Conservation (phyloP, 2,888 invertebrate genomes). For the Toxonevra muliebris region DNA sequence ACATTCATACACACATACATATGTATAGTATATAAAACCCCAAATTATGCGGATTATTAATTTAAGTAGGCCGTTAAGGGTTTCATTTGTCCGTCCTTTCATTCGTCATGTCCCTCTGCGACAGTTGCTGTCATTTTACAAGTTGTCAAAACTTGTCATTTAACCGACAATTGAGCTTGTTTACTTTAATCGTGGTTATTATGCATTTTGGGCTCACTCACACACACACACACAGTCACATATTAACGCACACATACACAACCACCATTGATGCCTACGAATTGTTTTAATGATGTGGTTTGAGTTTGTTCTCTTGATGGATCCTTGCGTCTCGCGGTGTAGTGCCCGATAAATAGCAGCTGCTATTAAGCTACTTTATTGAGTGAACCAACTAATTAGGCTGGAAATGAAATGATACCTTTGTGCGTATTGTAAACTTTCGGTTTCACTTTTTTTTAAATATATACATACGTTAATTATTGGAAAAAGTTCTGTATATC, state of each 20-base stretch:
- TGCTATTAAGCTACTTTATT: slow-evolving; percentile 15
- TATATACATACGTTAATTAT: slow-evolving; percentile 32
- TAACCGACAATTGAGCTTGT: slow-evolving; percentile 63
- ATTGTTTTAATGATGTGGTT: slow-evolving; percentile 36
- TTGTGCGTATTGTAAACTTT: slow-evolving; percentile 23
- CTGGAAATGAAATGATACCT: slow-evolving; percentile 18
- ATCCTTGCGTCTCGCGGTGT: slow-evolving; percentile 28
- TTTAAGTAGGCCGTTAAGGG: slow-evolving; percentile 59
- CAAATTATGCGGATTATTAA: slow-evolving; percentile 65
- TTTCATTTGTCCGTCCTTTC: slow-evolving; percentile 30
- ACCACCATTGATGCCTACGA: slow-evolving; percentile 13
- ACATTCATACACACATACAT: slow-evolving; percentile 39
- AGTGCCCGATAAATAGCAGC: slow-evolving; percentile 3
- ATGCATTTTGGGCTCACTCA: slow-evolving; percentile 44
- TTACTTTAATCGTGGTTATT: slow-evolving; percentile 62
- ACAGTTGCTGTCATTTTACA: slow-evolving; percentile 52
- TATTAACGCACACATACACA: slow-evolving; percentile 29
- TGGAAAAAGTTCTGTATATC: slow-evolving; percentile 30
- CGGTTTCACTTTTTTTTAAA: slow-evolving; percentile 20
- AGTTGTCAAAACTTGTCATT: slow-evolving; percentile 63
- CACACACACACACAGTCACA: background rate
- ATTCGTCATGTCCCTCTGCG: slow-evolving; percentile 22
- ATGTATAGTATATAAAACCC: slow-evolving; percentile 54
- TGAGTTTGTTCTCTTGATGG: slow-evolving; percentile 25
- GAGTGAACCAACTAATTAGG: slow-evolving; percentile 24